These are phyloP conservation scores for Ctenosaura bakeri DNA, from an alignment of 2,797 vertebrate genomes.

Conservation along the genomic window DNA sequence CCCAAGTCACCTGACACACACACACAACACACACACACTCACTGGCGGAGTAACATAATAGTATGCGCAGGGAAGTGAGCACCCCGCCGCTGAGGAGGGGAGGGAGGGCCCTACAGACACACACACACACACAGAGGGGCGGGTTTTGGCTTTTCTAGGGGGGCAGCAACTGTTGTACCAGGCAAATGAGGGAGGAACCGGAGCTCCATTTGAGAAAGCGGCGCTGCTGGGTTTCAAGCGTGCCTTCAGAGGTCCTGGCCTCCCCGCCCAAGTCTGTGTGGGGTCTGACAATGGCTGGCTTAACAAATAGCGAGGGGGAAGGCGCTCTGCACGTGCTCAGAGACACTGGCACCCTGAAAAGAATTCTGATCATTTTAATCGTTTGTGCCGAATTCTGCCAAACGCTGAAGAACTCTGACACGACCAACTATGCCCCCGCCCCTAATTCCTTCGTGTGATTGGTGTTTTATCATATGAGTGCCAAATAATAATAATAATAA, in stretches of 20 bases:
- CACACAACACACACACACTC: not conserved
- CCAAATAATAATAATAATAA: no score
- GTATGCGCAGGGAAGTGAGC: slow-evolving; percentile 12
- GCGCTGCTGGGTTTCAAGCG: no score
- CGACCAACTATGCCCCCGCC: no score
- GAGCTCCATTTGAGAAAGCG: not conserved
- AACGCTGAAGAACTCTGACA: not conserved
- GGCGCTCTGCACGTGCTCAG: not conserved
- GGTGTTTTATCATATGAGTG: not conserved
- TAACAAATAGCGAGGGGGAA: accelerated
- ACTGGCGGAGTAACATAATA: slow-evolving; percentile 13
- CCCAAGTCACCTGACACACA: slow-evolving; percentile 75
- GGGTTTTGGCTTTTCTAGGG: not conserved
- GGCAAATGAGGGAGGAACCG: not conserved
- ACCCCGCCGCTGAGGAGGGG: not conserved
- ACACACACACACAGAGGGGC: not conserved
- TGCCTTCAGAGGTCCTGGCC: not conserved
- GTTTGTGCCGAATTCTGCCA: not conserved
- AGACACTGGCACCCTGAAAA: not conserved
- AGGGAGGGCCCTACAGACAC: not conserved
- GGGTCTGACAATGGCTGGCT: not conserved
- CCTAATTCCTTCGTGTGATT: not conserved
- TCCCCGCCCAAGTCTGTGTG: not conserved
- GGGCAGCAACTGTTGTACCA: not conserved
- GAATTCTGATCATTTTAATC: not conserved